Evolutionary conservation across 1,140 invertebrate species (phyloP), one percentile per base, ranked within the genome.

Genomic region (Papilio polytes): DNA sequence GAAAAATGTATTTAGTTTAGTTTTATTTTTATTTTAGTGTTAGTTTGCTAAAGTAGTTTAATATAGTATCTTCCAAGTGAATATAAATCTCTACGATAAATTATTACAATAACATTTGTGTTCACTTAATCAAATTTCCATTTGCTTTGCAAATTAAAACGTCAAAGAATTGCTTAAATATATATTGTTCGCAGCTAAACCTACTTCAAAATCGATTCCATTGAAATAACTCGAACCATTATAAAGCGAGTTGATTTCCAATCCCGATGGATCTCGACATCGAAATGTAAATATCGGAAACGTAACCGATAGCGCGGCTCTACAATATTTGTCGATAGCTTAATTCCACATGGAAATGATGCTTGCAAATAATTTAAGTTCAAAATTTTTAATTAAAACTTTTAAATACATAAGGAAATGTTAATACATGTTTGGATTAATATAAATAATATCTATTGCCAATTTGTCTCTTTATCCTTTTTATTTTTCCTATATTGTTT

Each of bases 221-320:
- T 80, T 78, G 53, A 81, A 80, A 74, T 82, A 82, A 73, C 48
- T 22, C 73, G 77, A 72, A 74, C 56, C 74, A 48, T 79, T 36
- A 51, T 80, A 77, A 56, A 83, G 53, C 79, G 80, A 80, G 79
- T 76, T 53, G 41, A 76, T 76, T 83, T 80, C 59, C 82, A 70
- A 80, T 83, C 78, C 66, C 63, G 73, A 80, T 80, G 78, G 74
- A 84, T 59, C 70, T 78, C 78, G 46, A 84, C 70, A 84, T 80
- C 82, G 74, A 70, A 84, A 82, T 84, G 74, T 78, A 80, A 82
- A 84, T 80, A 82, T 84, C 66, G 74, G 70, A 12, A 56, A 63
- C 66, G 74, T 74, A 66, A 66, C 8, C 20, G 53, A 46, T 18
- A 63, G 36, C 36, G 36, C 22, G 22, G 66, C 77, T 46, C 66